A percentile compares a stretch with the other conserved stretches of the same genome.
These are phyloP conservation scores for Argopecten irradians DNA, from an alignment of 1,140 invertebrate genomes.

Conservation along the genomic window DNA sequence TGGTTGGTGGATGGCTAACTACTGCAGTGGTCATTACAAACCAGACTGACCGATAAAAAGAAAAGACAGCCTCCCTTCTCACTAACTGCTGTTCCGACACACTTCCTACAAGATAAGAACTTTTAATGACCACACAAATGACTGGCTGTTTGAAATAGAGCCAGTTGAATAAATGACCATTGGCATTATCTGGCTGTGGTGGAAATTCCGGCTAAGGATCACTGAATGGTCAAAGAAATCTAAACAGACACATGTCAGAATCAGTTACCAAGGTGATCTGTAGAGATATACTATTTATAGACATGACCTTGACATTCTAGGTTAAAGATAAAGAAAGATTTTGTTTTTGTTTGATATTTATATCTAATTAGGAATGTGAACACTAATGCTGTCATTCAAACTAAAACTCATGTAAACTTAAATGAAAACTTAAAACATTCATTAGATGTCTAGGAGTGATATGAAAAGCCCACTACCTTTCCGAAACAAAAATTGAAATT, in stretches of 20 bases:
- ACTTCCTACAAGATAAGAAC: not conserved
- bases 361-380: no score
- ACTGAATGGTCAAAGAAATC: not conserved
- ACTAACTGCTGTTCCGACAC: not conserved
- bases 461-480: no score
- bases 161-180: not conserved
- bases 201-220: not conserved
- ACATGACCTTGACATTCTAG: no score
- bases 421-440: no score
- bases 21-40: not conserved
- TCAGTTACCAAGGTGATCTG: not conserved
- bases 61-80: not conserved
- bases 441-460: no score
- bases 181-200: not conserved
- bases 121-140: not conserved
- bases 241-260: not conserved
- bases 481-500: no score
- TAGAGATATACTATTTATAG: not conserved
- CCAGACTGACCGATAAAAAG: not conserved
- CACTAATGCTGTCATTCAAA: no score
- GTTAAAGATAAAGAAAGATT: no score
- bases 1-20: not conserved
- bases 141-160: not conserved
- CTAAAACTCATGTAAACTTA: no score
- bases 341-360: no score